These are phyloP conservation scores for Bergia puertoricense DNA, from an alignment of 92 coral and sea anemone genomes.

Conservation along the genomic window DNA sequence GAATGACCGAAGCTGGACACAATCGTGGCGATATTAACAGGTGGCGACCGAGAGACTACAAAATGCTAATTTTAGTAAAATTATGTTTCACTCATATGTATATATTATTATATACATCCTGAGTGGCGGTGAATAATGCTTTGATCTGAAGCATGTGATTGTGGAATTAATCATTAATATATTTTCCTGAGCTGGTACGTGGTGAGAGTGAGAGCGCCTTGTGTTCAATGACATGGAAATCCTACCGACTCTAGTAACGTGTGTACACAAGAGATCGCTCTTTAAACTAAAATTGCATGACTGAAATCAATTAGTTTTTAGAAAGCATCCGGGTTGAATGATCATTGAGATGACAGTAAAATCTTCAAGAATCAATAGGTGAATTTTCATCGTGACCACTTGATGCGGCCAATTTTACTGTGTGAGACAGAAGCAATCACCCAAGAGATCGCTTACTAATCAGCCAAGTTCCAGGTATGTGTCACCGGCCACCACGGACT, in stretches of 20 bases:
- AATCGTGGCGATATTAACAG: neutral
- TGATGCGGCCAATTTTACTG: neutral
- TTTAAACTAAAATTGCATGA: neutral
- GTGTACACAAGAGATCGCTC: neutral
- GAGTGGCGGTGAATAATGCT: neutral
- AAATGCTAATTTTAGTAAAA: neutral
- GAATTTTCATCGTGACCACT: neutral
- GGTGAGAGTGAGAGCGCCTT: neutral
- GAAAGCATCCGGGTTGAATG: neutral
- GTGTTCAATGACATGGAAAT: neutral
- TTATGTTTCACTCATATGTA: neutral
- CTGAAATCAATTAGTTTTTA: neutral
- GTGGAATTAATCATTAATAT: conserved; percentile 19
- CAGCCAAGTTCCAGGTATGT: neutral
- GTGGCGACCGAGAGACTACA: neutral
- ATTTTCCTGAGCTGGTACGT: neutral
- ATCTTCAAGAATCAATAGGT: neutral
- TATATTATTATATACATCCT: no score
- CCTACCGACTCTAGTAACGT: neutral
- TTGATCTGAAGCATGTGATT: neutral
- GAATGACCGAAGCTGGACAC: no score
- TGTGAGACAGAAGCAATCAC: neutral
- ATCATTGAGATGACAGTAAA: neutral
- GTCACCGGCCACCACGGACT: no score
- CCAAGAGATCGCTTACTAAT: neutral